Percentiles rank a stretch among this genome's conserved stretches.
phyloP scores from a whole-genome alignment of 2,113 vertebrate species.

The Plecotus auritus region DNA sequence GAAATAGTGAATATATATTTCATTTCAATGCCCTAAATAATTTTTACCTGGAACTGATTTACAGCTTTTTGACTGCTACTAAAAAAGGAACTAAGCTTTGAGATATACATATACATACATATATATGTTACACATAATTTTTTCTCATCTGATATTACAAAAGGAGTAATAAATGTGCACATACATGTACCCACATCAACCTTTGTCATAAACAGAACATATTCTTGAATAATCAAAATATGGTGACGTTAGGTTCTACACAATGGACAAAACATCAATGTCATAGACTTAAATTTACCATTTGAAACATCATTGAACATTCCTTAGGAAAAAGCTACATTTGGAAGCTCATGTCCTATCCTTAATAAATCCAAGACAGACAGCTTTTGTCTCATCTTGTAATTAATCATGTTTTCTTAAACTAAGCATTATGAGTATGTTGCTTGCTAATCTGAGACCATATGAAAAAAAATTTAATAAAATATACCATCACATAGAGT shows the following conservation, averaged over 20 bases:
- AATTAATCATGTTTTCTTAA: constrained; percentile 3
- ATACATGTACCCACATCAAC: not conserved
- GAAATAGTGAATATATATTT: not conserved
- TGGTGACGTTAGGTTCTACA: not conserved
- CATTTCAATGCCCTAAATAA: not conserved
- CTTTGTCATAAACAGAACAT: not conserved
- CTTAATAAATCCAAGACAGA: not conserved
- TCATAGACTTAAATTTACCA: not conserved
- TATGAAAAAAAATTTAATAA: not conserved
- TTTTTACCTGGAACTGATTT: not conserved
- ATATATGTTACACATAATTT: not conserved
- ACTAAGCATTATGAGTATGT: not conserved
- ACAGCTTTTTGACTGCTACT: not conserved
- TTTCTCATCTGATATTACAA: not conserved
- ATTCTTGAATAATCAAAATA: constrained; percentile 25
- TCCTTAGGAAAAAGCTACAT: not conserved
- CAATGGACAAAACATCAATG: not conserved
- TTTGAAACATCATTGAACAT: not conserved
- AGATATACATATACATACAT: not conserved
- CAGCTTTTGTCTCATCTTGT: not conserved
- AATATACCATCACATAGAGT: not conserved
- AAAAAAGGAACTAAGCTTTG: not conserved
- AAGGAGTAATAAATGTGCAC: not conserved
- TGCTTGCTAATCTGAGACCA: not conserved
- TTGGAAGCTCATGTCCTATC: not conserved